Conservation (phyloP, 2,888 invertebrate species). For the Hirtodrosophila histrioides region DNA sequence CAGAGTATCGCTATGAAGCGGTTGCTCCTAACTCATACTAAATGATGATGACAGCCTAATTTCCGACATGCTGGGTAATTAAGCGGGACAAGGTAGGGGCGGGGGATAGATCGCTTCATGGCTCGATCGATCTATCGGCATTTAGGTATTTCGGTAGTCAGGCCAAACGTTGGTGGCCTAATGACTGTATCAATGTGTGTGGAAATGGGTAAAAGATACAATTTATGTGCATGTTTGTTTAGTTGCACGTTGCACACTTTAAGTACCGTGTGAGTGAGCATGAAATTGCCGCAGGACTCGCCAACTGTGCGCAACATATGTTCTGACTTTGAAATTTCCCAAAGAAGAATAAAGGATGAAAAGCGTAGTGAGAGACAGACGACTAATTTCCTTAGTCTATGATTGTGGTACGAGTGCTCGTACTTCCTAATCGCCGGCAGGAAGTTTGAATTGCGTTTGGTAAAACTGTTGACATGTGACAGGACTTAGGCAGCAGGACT, state of each 20-base stretch:
- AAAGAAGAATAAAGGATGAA: slow-evolving; percentile 6
- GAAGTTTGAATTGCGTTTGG: slow-evolving; percentile 45
- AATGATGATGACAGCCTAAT: slow-evolving; percentile 77
- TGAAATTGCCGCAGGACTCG: slow-evolving; percentile 58
- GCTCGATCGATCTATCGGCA: slow-evolving; percentile 32
- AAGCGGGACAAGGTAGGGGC: slow-evolving; percentile 38
- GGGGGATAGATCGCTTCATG: slow-evolving; percentile 21
- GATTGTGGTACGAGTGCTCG: slow-evolving; percentile 15
- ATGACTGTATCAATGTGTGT: slow-evolving; percentile 69
- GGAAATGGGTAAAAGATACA: slow-evolving; percentile 25
- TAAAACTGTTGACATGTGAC: slow-evolving; percentile 74
- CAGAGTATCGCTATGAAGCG: slow-evolving; percentile 1
- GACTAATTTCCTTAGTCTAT: slow-evolving; percentile 47
- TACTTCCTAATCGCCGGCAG: slow-evolving; percentile 51
- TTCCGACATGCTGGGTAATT: slow-evolving; percentile 62
- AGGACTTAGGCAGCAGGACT: slow-evolving; percentile 59
- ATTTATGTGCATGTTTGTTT: slow-evolving; percentile 58
- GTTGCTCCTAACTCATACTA: slow-evolving; percentile 44
- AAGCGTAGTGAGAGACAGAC: slow-evolving; percentile 22
- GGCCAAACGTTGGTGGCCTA: slow-evolving; percentile 61
- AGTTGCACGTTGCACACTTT: slow-evolving; percentile 36
- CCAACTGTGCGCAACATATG: slow-evolving; percentile 63
- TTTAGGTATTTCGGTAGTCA: slow-evolving; percentile 47
- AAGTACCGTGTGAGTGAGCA: slow-evolving; percentile 67
- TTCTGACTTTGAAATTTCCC: slow-evolving; percentile 48